Base-by-base conservation (phyloP, 1,140 invertebrate genomes). In the Galendromus occidentalis region DNA sequence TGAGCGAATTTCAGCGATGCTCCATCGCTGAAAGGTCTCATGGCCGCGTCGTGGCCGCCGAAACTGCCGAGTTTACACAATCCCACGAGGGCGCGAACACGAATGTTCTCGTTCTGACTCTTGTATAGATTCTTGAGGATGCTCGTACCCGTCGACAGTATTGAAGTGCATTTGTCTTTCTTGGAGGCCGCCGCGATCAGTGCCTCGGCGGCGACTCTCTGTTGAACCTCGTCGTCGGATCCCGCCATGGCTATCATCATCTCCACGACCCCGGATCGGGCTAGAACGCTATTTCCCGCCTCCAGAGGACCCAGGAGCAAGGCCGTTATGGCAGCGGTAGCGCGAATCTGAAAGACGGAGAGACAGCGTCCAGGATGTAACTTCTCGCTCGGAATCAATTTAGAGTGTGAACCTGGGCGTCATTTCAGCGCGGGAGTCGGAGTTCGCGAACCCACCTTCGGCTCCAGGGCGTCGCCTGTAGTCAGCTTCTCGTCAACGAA, bases 191-290 rank as follows among this genome's bases (percentile, higher is more conserved):
- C 91, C 22, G 91, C 90, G 69, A 97, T 88, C 6, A 98, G 84
- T 69, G 93, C 95, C 77, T 98, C 94, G 72, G 91, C 91, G 7
- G 93, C 87, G 41, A 96, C 87, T 76, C 85, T 87, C 78, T 94
- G 91, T 73, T 96, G 89, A 0, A 95, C 74, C 18, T 80, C 65
- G 71, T 89, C 84, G 12, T 79, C 80, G 42, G 86, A 88, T 59
- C 85, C 85, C 12, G 95, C 94, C 90, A 99, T 93, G 6, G 90
- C 87, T 17, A 99, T 76, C 74, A 98, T 94, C 85, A 98, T 95
- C 74, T 96, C 86, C 64, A 97, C 80, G 68, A 99, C 87, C 22
- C 93, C 91, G 70, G 93, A 88, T 74, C 86, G 86, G 12, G 86
- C 87, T 30, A 99, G 81, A 65, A 98, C 82, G 68, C 84, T 82